Conservation (phyloP, 2,113 vertebrate genomes). For the Eleginops maclovinus region DNA sequence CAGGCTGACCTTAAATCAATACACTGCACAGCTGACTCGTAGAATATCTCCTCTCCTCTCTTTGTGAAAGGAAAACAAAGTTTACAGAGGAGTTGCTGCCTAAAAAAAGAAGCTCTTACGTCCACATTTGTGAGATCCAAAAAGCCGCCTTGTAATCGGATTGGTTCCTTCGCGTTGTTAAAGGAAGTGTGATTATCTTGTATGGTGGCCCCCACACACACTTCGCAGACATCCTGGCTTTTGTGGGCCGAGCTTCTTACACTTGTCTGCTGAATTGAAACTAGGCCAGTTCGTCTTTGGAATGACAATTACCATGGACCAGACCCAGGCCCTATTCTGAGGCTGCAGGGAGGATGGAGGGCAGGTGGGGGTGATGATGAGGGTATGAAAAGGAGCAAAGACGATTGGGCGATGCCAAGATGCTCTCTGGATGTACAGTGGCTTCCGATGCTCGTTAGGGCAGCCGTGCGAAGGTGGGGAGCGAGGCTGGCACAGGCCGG, state of each 20-base stretch:
- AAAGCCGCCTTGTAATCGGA: conserved; percentile 66
- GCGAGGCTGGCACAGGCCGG: conserved; percentile 57
- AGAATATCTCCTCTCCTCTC: background rate
- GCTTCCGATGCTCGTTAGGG: conserved; percentile 84
- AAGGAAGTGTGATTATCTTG: conserved; percentile 65
- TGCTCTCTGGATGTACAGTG: conserved; percentile 76
- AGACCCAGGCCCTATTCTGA: conserved; percentile 81
- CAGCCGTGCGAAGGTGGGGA: conserved; percentile 39
- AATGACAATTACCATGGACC: conserved; percentile 91
- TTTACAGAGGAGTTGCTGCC: background rate
- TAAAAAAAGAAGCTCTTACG: background rate
- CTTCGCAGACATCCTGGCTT: conserved; percentile 68
- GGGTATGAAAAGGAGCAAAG: conserved; percentile 63
- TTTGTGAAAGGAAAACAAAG: background rate
- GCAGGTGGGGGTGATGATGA: conserved; percentile 60
- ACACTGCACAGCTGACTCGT: background rate
- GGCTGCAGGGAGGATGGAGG: conserved; percentile 60
- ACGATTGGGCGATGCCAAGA: conserved; percentile 70
- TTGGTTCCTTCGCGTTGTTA: conserved; percentile 59
- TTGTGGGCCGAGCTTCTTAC: conserved; percentile 65
- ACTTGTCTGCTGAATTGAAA: conserved; percentile 85
- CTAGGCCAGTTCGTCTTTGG: conserved; percentile 91
- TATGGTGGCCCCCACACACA: conserved; percentile 42
- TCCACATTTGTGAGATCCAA: background rate
- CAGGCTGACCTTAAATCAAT: background rate